Conservation (phyloP, 2,797 vertebrate genomes). For the Neosilurus mollespiculum region DNA sequence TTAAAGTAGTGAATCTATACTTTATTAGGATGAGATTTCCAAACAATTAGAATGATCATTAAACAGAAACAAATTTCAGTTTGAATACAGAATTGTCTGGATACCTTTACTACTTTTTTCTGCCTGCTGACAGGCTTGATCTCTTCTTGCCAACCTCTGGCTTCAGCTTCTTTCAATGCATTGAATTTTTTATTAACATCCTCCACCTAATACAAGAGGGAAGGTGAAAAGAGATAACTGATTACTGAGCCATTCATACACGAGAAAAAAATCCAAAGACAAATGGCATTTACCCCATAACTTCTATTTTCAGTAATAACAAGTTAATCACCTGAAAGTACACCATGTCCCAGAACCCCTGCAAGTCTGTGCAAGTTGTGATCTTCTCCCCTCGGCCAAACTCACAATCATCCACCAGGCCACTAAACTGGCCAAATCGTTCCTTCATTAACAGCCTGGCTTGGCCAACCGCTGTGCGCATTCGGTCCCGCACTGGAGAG, state of each 20-base stretch:
- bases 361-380: conserved; percentile 84
- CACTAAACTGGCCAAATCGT: conserved; percentile 89
- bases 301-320: not conserved
- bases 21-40: not conserved
- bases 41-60: not conserved
- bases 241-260: not conserved
- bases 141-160: conserved; percentile 79
- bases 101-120: conserved; percentile 79
- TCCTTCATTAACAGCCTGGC: conserved; percentile 87
- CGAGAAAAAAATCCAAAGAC: not conserved
- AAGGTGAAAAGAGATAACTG: not conserved
- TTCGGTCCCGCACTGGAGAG: conserved; percentile 81
- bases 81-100: not conserved
- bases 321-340: conserved; percentile 80
- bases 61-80: not conserved
- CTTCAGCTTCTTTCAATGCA: conserved; percentile 79
- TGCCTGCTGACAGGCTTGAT: conserved; percentile 60
- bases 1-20: not conserved
- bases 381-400: conserved; percentile 84
- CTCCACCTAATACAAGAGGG: conserved; percentile 73
- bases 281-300: not conserved
- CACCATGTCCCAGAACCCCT: conserved; percentile 99
- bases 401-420: conserved; percentile 89
- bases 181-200: conserved; percentile 87
- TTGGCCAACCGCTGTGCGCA: conserved; percentile 87